Base-by-base conservation (phyloP, 1,140 invertebrate species). In the Heliothis subflexa region DNA sequence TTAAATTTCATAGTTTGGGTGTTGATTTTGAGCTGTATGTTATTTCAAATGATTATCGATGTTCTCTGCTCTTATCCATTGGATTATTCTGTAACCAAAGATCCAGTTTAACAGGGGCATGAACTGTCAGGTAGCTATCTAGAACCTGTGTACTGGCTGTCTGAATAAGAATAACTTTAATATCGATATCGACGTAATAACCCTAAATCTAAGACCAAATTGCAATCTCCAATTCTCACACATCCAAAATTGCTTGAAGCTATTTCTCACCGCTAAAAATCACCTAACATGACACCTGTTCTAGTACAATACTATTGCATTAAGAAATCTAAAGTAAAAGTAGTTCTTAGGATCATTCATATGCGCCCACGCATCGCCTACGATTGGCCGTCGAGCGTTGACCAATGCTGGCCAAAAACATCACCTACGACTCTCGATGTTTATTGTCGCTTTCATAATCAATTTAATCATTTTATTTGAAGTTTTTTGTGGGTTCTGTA, bases 361-460 rank as follows among this genome's bases (percentile, higher is more conserved):
- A 85, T 68, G 33, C 68, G 50, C 90, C 90, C 83, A 91, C 89
- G 78, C 79, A 21, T 1, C 18, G 64, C 82, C 85, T 80, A 85
- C 84, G 81, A 77, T n/a, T 49, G 50, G 11, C 13, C 10, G 28
- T n/a, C 59, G 49, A 55, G 4, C 83, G 85, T 89, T 91, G 89
- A 92, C 91, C 91, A 91, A 86, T 61, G 49, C 89, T 88, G 85
- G 78, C 92, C 91, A 92, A 91, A 92, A 87, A 77, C 62, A 70
- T 84, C 89, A 85, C 92, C 91, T 88, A 92, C 90, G 82, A 70
- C 28, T n/a, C 10, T 61, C 45, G 49, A 10, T 12, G 12, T 64
- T 50, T 33, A 62, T 50, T 59, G 13, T 47, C 40, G 54, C 55
- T 78, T 78, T 72, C 66, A 62, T 62, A 78, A 78, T 52, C 55